A percentile compares a stretch with the other conserved stretches of the same genome.
Conservation (phyloP, 2,888 invertebrate species). For the Empis stercorea region DNA sequence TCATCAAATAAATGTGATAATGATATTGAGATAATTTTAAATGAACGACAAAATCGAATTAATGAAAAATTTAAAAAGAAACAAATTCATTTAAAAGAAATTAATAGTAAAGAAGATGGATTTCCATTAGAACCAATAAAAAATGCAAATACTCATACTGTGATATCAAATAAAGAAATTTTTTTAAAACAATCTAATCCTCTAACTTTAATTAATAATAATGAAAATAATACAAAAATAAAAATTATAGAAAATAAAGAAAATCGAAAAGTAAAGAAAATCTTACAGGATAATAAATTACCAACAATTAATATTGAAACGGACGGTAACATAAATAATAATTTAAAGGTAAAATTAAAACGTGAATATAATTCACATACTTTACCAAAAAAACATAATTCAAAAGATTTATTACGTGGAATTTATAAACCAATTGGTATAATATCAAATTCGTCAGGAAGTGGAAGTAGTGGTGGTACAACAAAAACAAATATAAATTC, state of each 20-base stretch:
- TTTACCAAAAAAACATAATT: slow-evolving; percentile 10
- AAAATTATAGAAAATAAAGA: background rate
- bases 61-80: too few species aligned
- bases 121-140: too few species aligned
- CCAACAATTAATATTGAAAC: background rate
- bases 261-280: background rate
- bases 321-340: too few species aligned
- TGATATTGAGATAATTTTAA: too few species aligned
- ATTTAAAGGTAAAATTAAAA: background rate
- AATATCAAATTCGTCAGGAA: background rate
- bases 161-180: too few species aligned
- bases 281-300: too few species aligned
- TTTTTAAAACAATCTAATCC: background rate
- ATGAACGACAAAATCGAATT: too few species aligned
- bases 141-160: too few species aligned
- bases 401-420: background rate
- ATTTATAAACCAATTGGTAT: too few species aligned
- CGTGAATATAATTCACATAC: slow-evolving; percentile 9
- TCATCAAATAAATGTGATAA: background rate
- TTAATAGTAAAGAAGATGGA: too few species aligned
- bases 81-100: too few species aligned
- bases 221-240: background rate
- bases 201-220: background rate
- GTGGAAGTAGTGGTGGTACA: too few species aligned
- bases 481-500: slow-evolving; percentile 1